Base-by-base conservation (phyloP, 2,113 vertebrate genomes). In the Prietella phreatophila region DNA sequence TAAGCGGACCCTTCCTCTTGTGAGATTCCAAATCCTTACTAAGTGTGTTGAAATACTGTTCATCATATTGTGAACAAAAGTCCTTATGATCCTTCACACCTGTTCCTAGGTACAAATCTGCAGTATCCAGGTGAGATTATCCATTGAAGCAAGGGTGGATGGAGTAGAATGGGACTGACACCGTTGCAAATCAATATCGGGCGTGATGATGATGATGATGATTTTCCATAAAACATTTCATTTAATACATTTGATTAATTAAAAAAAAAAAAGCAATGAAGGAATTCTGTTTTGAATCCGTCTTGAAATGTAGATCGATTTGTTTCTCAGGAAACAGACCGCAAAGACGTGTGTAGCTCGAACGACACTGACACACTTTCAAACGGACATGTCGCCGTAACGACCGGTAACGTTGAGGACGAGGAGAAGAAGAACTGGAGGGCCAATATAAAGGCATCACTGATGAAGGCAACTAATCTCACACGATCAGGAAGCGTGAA, bases 401-500 rank as follows among this genome's bases (percentile, higher is more conserved):
- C 84, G 42, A 39, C 61, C 30, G 36, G 39, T 82, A 84, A 75
- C 53, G 10, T 85, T 82, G 91, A 91, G 13, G 91, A 93, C 36
- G 80, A 85, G 55, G 80, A 85, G 55, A 73, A 89, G 15, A 87
- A 87, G 60, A 71, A 73, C 84, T 75, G 67, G 89, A 91, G 47
- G 71, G 39, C 50, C 91, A 83, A 27, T 86, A 69, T 84, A 20
- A 90, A 61, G 83, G 19, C 85, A 20, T 82, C 73, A 9, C 50
- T 78, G 83, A 33, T 75, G 27, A 27, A 56, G 17, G 56, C 71
- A 9, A 86, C 90, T 10, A 91, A 82, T 82, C 90, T 95, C 69
- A 89, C 65, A 0, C 90, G 92, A 63, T 86, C 92, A 0, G 65
- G 91, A 71, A 95, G 94, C 25, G 87, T 95, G 53, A 95, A 95